Base-by-base conservation (phyloP, 1,140 invertebrate species). In the Lordiphosa collinella region DNA sequence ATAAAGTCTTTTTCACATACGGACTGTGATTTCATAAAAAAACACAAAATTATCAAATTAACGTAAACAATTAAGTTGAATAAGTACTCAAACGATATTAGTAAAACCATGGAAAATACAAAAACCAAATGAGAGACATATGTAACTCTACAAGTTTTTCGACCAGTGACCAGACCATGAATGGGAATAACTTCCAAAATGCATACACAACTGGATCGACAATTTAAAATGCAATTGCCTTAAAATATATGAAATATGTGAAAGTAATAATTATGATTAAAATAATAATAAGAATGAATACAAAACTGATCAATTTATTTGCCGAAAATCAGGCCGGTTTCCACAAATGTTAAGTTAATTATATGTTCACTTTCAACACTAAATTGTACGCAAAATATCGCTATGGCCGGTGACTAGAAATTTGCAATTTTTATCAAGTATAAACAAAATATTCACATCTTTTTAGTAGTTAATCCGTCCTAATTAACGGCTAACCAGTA, bases 1-100 rank as follows among this genome's bases (percentile, higher is more conserved):
- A 78, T 78, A 78, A 84, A 84, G 79, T 84, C 82, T 88, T 85
- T 88, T 78, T 88, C 86, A 88, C 86, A 88, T 88, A 88, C 86
- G 86, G 86, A 88, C 86, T 88, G 86, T 88, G 86, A 88, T 88
- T 88, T 88, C 79, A 68, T 64, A 67, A 48, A 75, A 38, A 51
- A 52, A 67, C 53, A 67, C 63, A 50, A 64, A 16, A 9, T 8
- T 29, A 29, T 8, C 25, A 29, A 29, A 29, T 29, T 29, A 29
- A 29, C 25, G 25, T 29, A 29, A 29, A 29, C 7, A 0, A 29
- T 29, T 29, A 29, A 29, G 25, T 29, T 29, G 25, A 29, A 44
- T 50, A 56, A 46, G 48, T 50, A 56, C 4, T 18, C 25, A 49
- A 49, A 7, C 13, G 16, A 16, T 32, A 22, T 32, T 29, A 12